phyloP scores from a whole-genome alignment of 2,113 vertebrate species.

The Cebus imitator region DNA sequence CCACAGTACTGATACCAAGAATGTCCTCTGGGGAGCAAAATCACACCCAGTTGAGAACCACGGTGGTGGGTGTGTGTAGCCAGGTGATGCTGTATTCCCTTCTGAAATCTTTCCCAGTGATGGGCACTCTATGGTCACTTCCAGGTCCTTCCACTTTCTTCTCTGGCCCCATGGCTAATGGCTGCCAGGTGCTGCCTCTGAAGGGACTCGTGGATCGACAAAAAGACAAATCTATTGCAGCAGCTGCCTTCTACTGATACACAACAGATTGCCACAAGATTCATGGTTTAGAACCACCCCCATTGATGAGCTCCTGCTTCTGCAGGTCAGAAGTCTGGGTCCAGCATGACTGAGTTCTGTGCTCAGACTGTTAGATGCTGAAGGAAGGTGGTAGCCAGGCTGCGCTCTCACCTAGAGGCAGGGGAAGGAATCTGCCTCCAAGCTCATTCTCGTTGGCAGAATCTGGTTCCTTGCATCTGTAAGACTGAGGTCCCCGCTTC shows the following conservation, averaged over 20 bases:
- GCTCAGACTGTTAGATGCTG: background rate
- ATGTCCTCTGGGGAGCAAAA: background rate
- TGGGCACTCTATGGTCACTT: background rate
- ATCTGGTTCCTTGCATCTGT: background rate
- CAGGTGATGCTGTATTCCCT: background rate
- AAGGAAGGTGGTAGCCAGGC: background rate
- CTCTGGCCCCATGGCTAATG: background rate
- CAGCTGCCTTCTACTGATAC: no score
- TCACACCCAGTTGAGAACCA: background rate
- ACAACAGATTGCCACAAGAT: background rate
- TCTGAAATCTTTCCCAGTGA: background rate
- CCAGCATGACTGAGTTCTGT: background rate
- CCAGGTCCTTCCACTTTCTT: background rate
- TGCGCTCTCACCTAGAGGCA: background rate
- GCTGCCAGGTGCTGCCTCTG: background rate
- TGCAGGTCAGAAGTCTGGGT: background rate
- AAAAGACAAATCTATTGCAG: background rate
- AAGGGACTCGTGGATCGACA: background rate
- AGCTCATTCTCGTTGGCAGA: background rate
- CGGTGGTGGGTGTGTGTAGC: background rate
- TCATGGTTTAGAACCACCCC: background rate
- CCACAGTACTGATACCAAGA: background rate
- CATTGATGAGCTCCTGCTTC: background rate
- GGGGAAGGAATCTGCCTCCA: background rate
- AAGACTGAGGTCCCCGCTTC: fast-evolving